phyloP scores from a whole-genome alignment of 2,888 invertebrate genomes.

The Drosophila nigricruria region DNA sequence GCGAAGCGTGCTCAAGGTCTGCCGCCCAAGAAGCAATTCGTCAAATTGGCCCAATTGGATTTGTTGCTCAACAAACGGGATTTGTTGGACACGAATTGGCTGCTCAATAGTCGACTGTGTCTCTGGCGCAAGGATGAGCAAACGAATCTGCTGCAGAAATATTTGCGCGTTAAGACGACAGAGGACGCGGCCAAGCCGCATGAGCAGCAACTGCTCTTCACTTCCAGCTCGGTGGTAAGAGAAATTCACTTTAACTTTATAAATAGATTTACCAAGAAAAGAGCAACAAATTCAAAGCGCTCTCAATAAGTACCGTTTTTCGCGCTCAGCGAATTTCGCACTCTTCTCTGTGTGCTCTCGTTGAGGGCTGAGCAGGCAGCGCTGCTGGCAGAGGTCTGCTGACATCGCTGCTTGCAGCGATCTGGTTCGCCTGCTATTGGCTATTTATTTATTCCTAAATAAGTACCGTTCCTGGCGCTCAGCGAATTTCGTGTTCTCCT shows the following conservation, averaged over 20 bases:
- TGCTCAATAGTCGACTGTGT: conserved; percentile 82
- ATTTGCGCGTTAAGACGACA: conserved; percentile 82
- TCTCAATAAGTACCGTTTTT: not conserved
- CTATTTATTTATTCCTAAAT: not conserved
- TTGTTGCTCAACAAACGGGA: conserved; percentile 83
- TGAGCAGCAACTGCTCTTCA: conserved; percentile 82
- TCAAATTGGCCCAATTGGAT: conserved; percentile 64
- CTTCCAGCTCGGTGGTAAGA: conserved; percentile 85
- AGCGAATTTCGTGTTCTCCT: not conserved
- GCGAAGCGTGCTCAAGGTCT: conserved; percentile 62
- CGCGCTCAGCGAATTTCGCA: too few species aligned
- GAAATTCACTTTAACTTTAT: not conserved
- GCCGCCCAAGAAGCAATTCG: conserved; percentile 80
- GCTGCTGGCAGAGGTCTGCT: too few species aligned
- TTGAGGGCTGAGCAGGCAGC: too few species aligned
- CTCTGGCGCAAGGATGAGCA: conserved; percentile 85
- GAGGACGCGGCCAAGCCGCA: conserved; percentile 52
- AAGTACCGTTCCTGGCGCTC: not conserved
- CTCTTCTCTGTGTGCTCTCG: not conserved
- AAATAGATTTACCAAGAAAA: not conserved
- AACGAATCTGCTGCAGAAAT: conserved; percentile 84
- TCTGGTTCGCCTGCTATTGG: too few species aligned
- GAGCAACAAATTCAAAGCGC: not conserved
- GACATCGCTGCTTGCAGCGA: too few species aligned
- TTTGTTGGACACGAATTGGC: conserved; percentile 75